Evolutionary conservation across 2,797 vertebrate genomes (phyloP), one percentile per base, ranked within the genome.

Genomic region (Molossus alvarezi): DNA sequence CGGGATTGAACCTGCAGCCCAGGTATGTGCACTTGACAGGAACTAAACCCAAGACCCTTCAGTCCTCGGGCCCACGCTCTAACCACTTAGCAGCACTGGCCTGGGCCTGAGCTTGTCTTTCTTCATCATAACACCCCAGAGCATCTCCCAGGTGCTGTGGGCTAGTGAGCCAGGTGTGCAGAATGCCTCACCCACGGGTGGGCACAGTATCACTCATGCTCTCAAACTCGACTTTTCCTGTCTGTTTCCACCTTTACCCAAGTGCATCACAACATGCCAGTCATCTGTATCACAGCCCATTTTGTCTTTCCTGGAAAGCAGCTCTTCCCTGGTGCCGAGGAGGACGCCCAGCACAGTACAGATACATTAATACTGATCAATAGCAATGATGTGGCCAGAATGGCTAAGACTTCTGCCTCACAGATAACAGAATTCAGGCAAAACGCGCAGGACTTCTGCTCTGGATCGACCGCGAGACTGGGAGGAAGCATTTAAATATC

Each of bases 401-500:
- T 55, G 41, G 33, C 12, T 25, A 53, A 23, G 18, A 8, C 67
- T 55, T 73, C 27, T 72, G 13, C 45, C 17, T 62, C 20, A 1
- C 6, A 18, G n/a, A 71, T 18, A 5, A 21, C 6, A 55, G 15
- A 25, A 21, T 25, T 17, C 14, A 37, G 9, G 53, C 3, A 29
- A 15, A 25, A 2, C 0, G 0, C 9, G 3, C 6, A 3, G 41
- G 21, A 55, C 37, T 58, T 45, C 48, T 29, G 4, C 29, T 67
- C 53, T 0, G 7, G 1, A 18, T 21, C 6, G 7, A 8, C 8
- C 0, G 1, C 4, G 4, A 11, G 27, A 48, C 57, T 76, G 58
- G 9, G 10, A 57, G 76, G 80, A 81, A 21, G 29, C 71, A 2
- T 9, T 65, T 4, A 37, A 90, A 33, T 73, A 3, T 55, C 25